Evolutionary conservation across 2,113 vertebrate genomes (phyloP).

Genomic region (Willisornis vidua): DNA sequence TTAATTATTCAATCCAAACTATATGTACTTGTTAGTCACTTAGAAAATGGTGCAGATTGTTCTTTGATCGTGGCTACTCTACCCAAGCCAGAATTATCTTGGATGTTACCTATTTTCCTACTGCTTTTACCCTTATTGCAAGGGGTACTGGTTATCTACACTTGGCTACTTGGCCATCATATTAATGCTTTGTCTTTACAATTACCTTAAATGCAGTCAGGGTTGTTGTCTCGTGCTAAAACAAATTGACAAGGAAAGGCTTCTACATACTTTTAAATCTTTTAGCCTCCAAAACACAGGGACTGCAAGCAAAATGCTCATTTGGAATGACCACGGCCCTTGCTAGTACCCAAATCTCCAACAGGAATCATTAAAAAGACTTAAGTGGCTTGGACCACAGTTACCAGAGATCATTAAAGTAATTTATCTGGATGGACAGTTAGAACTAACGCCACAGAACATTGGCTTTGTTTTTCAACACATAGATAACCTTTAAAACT

Average conservation of each 20-base stretch:
- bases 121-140: neutral
- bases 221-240: neutral
- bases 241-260: neutral
- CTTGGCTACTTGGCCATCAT: neutral
- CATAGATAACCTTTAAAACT: neutral
- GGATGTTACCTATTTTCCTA: neutral
- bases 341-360: neutral
- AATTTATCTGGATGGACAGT: neutral
- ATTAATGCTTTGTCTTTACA: neutral
- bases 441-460: neutral
- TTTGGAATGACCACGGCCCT: neutral
- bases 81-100: neutral
- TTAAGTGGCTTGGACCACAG: neutral
- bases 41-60: neutral
- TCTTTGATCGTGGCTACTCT: neutral
- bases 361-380: neutral
- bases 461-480: neutral
- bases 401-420: neutral
- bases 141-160: neutral
- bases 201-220: neutral
- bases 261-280: neutral
- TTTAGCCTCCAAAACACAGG: neutral
- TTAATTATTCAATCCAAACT: neutral
- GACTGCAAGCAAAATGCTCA: accelerated
- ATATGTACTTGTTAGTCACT: neutral